Percentiles rank a stretch among this genome's conserved stretches.
These are phyloP conservation scores for Melanostigma gelatinosum DNA, from an alignment of 2,113 vertebrate genomes.

Conservation along the genomic window DNA sequence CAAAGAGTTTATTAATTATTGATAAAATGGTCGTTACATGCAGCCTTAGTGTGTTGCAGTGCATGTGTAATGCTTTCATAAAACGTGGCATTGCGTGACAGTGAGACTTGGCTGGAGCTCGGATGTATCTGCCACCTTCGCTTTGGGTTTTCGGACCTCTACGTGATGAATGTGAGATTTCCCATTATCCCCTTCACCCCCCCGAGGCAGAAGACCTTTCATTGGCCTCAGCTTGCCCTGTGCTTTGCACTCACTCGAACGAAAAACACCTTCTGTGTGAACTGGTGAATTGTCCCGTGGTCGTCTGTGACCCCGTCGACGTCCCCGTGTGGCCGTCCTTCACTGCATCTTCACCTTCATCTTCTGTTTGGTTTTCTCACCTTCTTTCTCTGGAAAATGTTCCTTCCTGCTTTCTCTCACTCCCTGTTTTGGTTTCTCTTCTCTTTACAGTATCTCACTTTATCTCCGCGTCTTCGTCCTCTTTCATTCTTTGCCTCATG, in stretches of 20 bases:
- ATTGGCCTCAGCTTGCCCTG: conserved; percentile 5
- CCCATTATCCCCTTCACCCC: not conserved
- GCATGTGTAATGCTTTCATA: not conserved
- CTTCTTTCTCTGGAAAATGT: too few species aligned
- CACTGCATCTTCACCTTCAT: not conserved
- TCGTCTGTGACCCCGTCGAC: too few species aligned
- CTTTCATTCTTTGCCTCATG: too few species aligned
- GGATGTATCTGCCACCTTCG: not conserved
- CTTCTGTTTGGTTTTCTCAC: too few species aligned
- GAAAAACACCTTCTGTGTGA: not conserved
- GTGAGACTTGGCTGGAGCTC: not conserved
- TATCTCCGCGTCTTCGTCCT: too few species aligned
- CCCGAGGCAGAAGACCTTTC: not conserved
- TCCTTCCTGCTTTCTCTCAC: too few species aligned
- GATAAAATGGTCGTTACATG: not conserved
- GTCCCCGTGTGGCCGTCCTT: too few species aligned
- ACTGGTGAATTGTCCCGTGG: not conserved
- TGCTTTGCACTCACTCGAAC: conserved; percentile 5
- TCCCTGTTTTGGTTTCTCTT: too few species aligned
- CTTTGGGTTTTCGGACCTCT: not conserved
- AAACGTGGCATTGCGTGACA: not conserved
- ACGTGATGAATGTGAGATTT: conserved; percentile 19
- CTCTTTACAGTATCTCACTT: too few species aligned
- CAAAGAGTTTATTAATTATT: not conserved
- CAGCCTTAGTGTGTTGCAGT: not conserved